Evolutionary conservation across 2,113 vertebrate species (phyloP), one percentile per base, ranked within the genome.

Genomic region (Odontesthes bonariensis): DNA sequence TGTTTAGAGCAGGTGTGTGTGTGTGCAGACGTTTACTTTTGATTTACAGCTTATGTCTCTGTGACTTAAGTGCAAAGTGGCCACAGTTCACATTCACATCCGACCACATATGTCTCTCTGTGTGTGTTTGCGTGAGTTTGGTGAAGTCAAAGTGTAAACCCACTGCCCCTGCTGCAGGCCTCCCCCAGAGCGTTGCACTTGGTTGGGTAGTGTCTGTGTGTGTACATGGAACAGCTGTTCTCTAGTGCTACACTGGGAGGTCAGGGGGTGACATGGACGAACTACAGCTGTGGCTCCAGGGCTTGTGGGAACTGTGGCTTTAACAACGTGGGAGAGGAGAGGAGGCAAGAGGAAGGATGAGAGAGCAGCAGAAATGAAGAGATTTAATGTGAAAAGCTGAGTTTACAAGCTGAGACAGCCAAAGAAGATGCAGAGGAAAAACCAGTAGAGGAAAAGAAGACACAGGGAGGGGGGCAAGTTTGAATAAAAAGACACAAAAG

Each of bases 251-350:
- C 76, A 66, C 20, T 19, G 79, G 56, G 86, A 89, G 92, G 90
- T 93, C 91, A 91, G 81, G 38, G 73, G 69, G 63, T 84, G 80
- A 84, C 81, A 64, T 20, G 63, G 73, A 63, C 35, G 44, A 67
- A 75, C 81, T 88, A 87, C 91, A 93, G 92, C 92, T 93, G 92
- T 89, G 89, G 85, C 88, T 89, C 58, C 40, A 31, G 73, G 88
- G 84, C 86, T 84, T 87, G 77, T 92, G 91, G 92, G 92, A 92
- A 91, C 86, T 81, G 73, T 81, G 87, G 82, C 84, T 77, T 77
- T 31, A 84, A 67, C 84, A 83, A 75, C 61, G 81, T 86, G 86
- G 87, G 82, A 86, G 80, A 79, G 33, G 38, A 79, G 40, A 38
- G 23, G 53, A 22, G 44, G 63, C 35, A 5, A 58, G 54, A 22